Conservation (phyloP, 1,140 invertebrate genomes). For the Zaprionus vittiger region DNA sequence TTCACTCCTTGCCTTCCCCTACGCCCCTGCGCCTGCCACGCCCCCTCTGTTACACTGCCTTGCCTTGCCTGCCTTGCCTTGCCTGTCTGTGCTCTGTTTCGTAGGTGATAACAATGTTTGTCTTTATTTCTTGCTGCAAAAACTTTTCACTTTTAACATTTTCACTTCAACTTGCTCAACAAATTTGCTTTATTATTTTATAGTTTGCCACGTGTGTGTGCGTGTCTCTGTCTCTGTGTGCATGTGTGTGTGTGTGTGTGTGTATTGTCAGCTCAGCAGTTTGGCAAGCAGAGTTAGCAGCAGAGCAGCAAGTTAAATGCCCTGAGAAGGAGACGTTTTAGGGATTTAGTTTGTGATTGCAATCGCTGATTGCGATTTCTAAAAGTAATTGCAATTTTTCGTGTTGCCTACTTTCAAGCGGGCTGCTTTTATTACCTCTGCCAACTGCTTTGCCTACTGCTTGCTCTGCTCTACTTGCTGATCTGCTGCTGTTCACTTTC, state of each 20-base stretch:
- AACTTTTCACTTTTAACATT: constrained; percentile 79
- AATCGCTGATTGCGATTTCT: not conserved
- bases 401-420: constrained; percentile 60
- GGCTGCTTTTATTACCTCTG: no score
- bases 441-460: no score
- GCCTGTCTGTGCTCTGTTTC: constrained; percentile 62
- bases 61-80: not conserved
- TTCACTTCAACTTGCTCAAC: constrained; percentile 80
- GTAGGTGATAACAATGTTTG: constrained; percentile 83
- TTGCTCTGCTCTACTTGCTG: no score
- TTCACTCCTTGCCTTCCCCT: constrained; percentile 54
- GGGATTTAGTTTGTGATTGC: not conserved
- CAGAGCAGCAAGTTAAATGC: constrained; percentile 1
- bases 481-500: no score
- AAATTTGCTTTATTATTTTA: constrained; percentile 82
- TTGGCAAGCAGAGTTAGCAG: constrained; percentile 33
- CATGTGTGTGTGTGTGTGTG: not conserved
- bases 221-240: constrained; percentile 20
- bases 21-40: not conserved
- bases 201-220: constrained; percentile 71
- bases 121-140: constrained; percentile 75
- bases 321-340: not conserved
- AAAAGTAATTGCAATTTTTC: constrained; percentile 21
- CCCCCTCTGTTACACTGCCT: not conserved
- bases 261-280: constrained; percentile 51